A percentile compares a stretch with the other conserved stretches of the same genome.
These are phyloP conservation scores for Epiperipatus broadwayi DNA, from an alignment of 2,888 invertebrate genomes.

Conservation along the genomic window DNA sequence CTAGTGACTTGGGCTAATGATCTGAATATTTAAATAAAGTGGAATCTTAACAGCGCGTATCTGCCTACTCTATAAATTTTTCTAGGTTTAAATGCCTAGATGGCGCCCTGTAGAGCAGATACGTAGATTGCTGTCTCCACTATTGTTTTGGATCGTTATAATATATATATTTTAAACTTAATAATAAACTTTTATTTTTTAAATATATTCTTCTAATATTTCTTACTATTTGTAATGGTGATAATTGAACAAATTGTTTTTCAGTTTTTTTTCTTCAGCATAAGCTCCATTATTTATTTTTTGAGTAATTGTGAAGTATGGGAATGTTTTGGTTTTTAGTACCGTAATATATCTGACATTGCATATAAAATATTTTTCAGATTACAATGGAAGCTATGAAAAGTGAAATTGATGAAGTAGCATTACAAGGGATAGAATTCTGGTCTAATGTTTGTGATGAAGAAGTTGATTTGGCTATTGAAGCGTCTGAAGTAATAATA, in stretches of 20 bases:
- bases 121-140: no score
- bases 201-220: constrained; percentile 5
- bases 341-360: neutral
- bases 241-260: neutral
- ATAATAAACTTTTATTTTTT: constrained; percentile 5
- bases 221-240: neutral
- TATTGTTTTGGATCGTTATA: no score
- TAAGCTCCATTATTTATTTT: neutral
- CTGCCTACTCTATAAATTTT: no score
- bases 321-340: constrained; percentile 1
- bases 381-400: constrained; percentile 98
- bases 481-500: constrained; percentile 51
- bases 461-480: constrained; percentile 84
- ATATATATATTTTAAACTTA: no score
- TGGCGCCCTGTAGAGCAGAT: no score
- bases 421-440: constrained; percentile 96
- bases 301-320: neutral
- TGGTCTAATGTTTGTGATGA: constrained; percentile 99
- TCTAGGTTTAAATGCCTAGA: no score
- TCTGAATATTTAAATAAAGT: no score
- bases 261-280: neutral
- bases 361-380: constrained; percentile 26
- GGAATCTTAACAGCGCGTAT: no score
- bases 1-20: no score
- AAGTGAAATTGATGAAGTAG: constrained; percentile 81